phyloP scores from a whole-genome alignment of 2,888 invertebrate species.

The Polyommatus iphigenia region DNA sequence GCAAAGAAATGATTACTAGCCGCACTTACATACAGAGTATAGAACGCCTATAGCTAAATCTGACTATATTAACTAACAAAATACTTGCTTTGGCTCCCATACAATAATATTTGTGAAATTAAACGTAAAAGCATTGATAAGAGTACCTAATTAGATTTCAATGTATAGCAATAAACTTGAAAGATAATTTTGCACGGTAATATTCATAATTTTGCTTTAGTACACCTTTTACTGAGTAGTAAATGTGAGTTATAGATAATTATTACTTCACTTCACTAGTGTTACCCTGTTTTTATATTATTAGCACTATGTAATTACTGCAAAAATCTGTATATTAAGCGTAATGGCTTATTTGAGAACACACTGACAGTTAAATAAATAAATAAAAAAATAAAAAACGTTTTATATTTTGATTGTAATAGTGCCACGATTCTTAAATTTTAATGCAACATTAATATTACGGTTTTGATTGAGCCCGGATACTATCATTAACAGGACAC shows the following conservation, averaged over 20 bases:
- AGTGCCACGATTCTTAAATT: too few relatives aligned
- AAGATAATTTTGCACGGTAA: background rate
- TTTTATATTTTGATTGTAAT: too few relatives aligned
- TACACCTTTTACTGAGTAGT: background rate
- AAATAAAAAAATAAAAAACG: too few relatives aligned
- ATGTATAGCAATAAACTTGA: background rate
- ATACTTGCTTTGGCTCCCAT: background rate
- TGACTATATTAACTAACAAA: background rate
- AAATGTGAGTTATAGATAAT: conserved; percentile 1
- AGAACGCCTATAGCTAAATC: background rate
- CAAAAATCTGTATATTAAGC: too few relatives aligned
- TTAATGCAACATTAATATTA: too few relatives aligned
- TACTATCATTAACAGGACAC: too few relatives aligned
- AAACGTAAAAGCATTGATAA: background rate
- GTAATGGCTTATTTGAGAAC: too few relatives aligned
- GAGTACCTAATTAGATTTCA: conserved; percentile 20
- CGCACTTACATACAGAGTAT: too few relatives aligned
- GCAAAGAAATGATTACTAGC: too few relatives aligned
- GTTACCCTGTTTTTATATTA: background rate
- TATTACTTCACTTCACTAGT: background rate
- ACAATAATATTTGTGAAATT: conserved; percentile 8
- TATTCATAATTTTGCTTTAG: conserved; percentile 15
- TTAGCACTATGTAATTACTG: background rate
- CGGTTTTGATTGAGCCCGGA: too few relatives aligned
- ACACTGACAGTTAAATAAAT: too few relatives aligned